Evolutionary conservation across 53 echinoderm and acorn worm species (phyloP), one percentile per base, ranked within the genome.

Genomic region (Crossaster papposus): DNA sequence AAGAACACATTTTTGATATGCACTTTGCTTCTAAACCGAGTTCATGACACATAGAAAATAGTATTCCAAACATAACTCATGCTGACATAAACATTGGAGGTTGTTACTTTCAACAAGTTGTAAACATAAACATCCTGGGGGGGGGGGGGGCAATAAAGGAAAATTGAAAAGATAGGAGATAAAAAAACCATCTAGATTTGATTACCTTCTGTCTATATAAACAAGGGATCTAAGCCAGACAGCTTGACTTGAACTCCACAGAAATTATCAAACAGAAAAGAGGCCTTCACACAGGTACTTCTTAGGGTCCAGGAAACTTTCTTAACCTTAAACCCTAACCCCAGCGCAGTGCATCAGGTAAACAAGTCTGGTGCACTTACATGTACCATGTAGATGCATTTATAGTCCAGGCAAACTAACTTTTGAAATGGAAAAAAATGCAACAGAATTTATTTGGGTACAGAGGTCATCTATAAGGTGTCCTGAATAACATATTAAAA

Each of bases 121-220:
- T 62, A 62, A 62, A 62, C 62, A 62, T 62, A 62, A 62, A 62
- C 62, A 62, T 62, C 62, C 62, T 62, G 62, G n/a, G n/a, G n/a
- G n/a, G n/a, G n/a, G n/a, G n/a, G n/a, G n/a, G n/a, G n/a, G n/a
- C n/a, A n/a, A n/a, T 62, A 14, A 62, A 11, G 3, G 23, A 62
- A 62, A 62, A 17, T 9, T 11, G 12, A 62, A 9, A 62, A 20
- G 62, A 3, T 9, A 20, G 13, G 62, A 62, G 23, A 62, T 3
- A 20, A 23, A 62, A 15, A 62, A 62, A 0, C 5, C 3, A 20
- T 62, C 18, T 11, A 62, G 62, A 14, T 14, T 20, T 11, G 23
- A 62, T 62, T 62, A 62, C 23, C 62, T 62, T 62, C 23, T 23
- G 23, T 62, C 17, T 62, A 17, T 3, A 62, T 18, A 62, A 15